Evolutionary conservation across 2,888 invertebrate species (phyloP).

Genomic region (Hesperia comma): DNA sequence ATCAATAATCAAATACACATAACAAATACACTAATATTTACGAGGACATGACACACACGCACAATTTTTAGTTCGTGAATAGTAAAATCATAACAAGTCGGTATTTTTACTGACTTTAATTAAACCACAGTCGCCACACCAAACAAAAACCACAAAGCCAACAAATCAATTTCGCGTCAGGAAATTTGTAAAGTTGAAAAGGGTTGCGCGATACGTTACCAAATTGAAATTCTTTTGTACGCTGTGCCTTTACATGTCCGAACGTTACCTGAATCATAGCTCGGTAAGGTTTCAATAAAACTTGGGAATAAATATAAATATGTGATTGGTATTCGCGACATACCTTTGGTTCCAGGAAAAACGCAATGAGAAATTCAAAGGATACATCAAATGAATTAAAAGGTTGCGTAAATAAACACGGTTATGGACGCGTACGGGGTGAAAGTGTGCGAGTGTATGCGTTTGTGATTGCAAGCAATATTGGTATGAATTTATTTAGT

Average conservation of each 20-base stretch:
- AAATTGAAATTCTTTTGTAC: constrained; percentile 83
- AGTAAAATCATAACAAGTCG: constrained; percentile 43
- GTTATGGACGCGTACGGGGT: too few relatives aligned
- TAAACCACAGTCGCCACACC: constrained; percentile 69
- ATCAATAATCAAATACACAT: too few relatives aligned
- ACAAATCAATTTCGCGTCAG: constrained; percentile 81
- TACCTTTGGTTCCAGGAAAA: neutral
- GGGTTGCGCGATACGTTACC: constrained; percentile 55
- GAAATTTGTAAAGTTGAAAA: constrained; percentile 65
- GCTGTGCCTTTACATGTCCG: constrained; percentile 73
- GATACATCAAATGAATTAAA: neutral
- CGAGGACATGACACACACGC: too few relatives aligned
- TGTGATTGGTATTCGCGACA: neutral
- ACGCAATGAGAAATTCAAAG: neutral
- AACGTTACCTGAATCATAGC: constrained; percentile 75
- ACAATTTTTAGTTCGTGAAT: neutral
- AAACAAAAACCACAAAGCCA: constrained; percentile 75
- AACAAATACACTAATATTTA: too few relatives aligned
- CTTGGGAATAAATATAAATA: constrained; percentile 36
- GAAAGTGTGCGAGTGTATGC: neutral
- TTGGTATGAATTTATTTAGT: neutral
- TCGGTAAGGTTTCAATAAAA: constrained; percentile 71
- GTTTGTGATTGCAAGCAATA: too few relatives aligned
- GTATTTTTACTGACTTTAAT: constrained; percentile 57
- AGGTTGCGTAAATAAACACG: too few relatives aligned